Base-by-base conservation (phyloP, 2,113 vertebrate genomes). In the Stomatorhinus ivindoensis region DNA sequence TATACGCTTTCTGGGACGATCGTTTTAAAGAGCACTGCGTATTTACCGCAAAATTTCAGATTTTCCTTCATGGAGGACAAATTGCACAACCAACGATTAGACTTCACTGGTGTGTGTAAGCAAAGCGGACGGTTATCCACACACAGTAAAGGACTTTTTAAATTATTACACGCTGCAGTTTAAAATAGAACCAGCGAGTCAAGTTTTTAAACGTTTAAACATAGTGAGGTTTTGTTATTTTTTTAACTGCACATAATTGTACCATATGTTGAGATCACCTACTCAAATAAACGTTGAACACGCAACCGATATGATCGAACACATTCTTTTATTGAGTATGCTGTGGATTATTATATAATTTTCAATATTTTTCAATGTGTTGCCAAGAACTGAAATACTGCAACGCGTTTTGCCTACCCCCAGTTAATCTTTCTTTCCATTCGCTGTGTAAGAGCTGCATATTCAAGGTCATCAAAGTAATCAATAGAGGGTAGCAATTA, bases 381-480 rank as follows among this genome's bases (percentile, higher is more conserved):
- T 83, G 42, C 55, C 42, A 84, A 46, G 21, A 84, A 13, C 7
- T 46, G 19, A 84, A 47, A 84, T 84, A 84, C 19, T 47, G 88
- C 50, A 89, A 53, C 46, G 53, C 44, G 4, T 87, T 83, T 48
- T 58, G 39, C 17, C 47, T 61, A 91, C 89, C 90, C 89, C 65
- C n/a, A 58, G 90, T 91, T 95, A 93, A 95, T 95, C 95, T 94
- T 91, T 89, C 92, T 93, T 93, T 93, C 91, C 94, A 90, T 92
- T 93, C 92, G 93, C 93, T 91, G 92, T 93, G 87, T 85, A 89
- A 91, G 87, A 91, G 92, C 93, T 91, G 90, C 92, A 92, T 91
- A 94, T 92, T 94, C 95, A 96, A 96, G 95, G 96, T 96, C 96
- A 96, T 89, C 90, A 94, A 91, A 95, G 91, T 21, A 93, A 92